phyloP scores from a whole-genome alignment of 2,888 invertebrate species.

The Embidobia sp. region DNA sequence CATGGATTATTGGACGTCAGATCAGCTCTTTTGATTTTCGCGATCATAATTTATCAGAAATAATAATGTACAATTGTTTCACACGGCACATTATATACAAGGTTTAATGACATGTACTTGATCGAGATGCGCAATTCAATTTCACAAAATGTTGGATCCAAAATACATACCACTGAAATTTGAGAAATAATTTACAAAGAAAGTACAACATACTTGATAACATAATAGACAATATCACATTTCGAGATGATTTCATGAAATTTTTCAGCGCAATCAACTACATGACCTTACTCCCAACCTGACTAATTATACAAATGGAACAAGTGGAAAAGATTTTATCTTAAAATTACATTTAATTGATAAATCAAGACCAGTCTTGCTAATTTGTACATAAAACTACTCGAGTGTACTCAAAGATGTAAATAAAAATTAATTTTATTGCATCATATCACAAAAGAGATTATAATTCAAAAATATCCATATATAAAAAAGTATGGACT shows the following conservation, averaged over 20 bases:
- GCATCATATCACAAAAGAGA: not conserved
- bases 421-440: not conserved
- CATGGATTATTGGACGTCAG: constrained; percentile 61
- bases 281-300: constrained; percentile 4
- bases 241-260: not conserved
- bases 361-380: not conserved
- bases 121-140: too few species aligned
- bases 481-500: too few species aligned
- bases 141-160: not conserved
- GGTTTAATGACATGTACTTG: too few species aligned
- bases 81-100: not conserved
- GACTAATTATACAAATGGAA: not conserved
- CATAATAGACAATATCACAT: constrained; percentile 8
- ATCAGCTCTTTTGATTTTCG: constrained; percentile 56
- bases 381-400: not conserved
- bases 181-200: constrained; percentile 5
- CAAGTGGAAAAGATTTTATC: constrained; percentile 1
- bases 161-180: not conserved
- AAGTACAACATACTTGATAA: constrained; percentile 2
- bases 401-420: not conserved
- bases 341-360: not conserved
- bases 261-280: not conserved
- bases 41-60: constrained; percentile 35
- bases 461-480: too few species aligned
- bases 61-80: constrained; percentile 17